Percentiles rank a stretch among this genome's conserved stretches.
Evolutionary conservation across 1,140 invertebrate species (phyloP).

Genomic region (Drosophila arizonae): DNA sequence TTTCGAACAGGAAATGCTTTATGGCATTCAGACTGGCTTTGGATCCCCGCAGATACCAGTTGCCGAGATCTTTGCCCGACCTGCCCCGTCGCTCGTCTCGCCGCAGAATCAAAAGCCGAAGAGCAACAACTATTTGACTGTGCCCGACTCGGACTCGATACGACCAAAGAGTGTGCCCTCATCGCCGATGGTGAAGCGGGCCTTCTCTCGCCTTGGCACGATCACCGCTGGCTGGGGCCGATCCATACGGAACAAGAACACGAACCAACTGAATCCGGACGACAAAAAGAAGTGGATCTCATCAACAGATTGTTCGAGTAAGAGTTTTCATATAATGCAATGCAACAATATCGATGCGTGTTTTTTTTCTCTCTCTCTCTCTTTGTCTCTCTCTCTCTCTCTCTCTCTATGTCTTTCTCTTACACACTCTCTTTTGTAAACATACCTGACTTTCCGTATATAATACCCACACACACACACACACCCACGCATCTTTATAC

Average conservation of each 20-base stretch:
- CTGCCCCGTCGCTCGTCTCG: conserved; percentile 92
- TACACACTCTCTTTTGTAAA: conserved; percentile 36
- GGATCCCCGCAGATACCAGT: conserved; percentile 96
- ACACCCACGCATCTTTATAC: conserved; percentile 13
- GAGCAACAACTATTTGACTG: conserved; percentile 95
- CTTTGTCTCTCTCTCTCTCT: conserved; percentile 49
- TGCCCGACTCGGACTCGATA: conserved; percentile 86
- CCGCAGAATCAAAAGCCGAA: conserved; percentile 91
- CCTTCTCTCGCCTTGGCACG: conserved; percentile 93
- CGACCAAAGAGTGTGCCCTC: conserved; percentile 96
- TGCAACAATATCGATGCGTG: conserved; percentile 82
- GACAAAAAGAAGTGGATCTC: conserved; percentile 96
- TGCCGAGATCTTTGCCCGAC: conserved; percentile 92
- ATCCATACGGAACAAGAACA: conserved; percentile 90
- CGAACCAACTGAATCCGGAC: conserved; percentile 88
- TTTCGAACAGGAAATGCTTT: conserved; percentile 95
- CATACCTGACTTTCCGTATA: conserved; percentile 28
- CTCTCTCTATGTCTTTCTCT: conserved; percentile 28
- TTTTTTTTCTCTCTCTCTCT: conserved; percentile 65
- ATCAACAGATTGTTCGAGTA: conserved; percentile 95
- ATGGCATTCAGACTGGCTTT: conserved; percentile 96
- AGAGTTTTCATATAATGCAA: conserved; percentile 81
- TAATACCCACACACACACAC: neutral
- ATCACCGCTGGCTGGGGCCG: conserved; percentile 95
- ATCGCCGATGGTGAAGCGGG: conserved; percentile 96